Conservation (phyloP, 2,797 vertebrate genomes). For the Liparis tanakae region DNA sequence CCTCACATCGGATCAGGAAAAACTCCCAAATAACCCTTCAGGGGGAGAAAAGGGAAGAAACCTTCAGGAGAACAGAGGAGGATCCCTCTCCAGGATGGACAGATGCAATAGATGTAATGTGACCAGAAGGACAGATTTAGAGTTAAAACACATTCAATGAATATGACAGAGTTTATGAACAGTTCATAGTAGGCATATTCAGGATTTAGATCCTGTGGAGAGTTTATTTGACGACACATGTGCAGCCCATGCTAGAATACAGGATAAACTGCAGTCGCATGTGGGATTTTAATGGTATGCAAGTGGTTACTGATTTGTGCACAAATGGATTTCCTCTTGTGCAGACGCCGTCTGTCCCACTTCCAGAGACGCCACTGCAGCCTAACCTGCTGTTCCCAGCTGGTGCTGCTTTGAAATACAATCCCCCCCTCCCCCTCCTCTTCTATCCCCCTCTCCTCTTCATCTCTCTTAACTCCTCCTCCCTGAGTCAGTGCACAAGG, state of each 20-base stretch:
- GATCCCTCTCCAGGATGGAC: too few relatives aligned
- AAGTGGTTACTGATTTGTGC: constrained; percentile 55
- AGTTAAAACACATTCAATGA: too few relatives aligned
- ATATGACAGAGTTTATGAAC: too few relatives aligned
- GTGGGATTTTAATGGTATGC: constrained; percentile 30
- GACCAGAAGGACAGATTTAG: too few relatives aligned
- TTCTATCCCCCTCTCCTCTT: constrained; percentile 44
- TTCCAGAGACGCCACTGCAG: constrained; percentile 69
- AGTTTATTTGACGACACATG: not conserved
- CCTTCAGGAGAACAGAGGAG: too few relatives aligned
- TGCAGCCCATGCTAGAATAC: not conserved
- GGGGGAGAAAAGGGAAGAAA: too few relatives aligned
- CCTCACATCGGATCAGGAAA: too few relatives aligned
- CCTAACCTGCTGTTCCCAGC: constrained; percentile 75
- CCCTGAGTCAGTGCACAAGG: constrained; percentile 45
- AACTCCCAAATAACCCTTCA: too few relatives aligned
- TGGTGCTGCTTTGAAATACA: constrained; percentile 70
- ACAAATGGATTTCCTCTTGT: constrained; percentile 73
- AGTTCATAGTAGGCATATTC: too few relatives aligned
- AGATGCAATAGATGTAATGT: too few relatives aligned
- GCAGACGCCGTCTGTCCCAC: constrained; percentile 71
- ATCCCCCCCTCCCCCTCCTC: constrained; percentile 36
- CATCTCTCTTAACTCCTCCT: constrained; percentile 58
- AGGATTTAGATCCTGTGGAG: constrained; percentile 2
- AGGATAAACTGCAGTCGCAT: constrained; percentile 7